Percentiles rank a stretch among this genome's conserved stretches.
These are phyloP conservation scores for Darwinula stevensoni DNA, from an alignment of 2,888 invertebrate genomes.

Conservation along the genomic window DNA sequence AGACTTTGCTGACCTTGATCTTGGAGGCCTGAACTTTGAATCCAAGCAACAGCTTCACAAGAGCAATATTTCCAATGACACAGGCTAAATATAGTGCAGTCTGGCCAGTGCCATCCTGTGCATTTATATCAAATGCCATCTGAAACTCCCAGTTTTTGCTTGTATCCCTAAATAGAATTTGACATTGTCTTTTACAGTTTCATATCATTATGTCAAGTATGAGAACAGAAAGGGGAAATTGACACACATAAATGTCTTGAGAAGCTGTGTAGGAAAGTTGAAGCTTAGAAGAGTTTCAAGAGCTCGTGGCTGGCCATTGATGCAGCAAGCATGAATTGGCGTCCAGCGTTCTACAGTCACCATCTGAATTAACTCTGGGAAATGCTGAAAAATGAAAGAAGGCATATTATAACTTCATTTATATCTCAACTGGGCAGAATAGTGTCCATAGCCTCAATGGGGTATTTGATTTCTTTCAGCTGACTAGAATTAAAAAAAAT, in stretches of 20 bases:
- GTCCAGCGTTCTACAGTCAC: slow-evolving; percentile 73
- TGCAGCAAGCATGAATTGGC: slow-evolving; percentile 70
- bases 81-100: slow-evolving; percentile 70
- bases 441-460: background rate
- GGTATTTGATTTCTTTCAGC: slow-evolving; percentile 1
- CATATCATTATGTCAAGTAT: background rate
- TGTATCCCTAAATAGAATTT: slow-evolving; percentile 24
- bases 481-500: background rate
- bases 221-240: background rate
- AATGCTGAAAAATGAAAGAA: slow-evolving; percentile 30
- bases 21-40: too few relatives aligned
- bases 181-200: background rate
- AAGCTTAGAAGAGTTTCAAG: slow-evolving; percentile 43
- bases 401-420: too few relatives aligned
- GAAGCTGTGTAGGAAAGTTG: slow-evolving; percentile 36
- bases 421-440: slow-evolving; percentile 1
- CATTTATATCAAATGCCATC: slow-evolving; percentile 74
- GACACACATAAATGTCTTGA: slow-evolving; percentile 7
- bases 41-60: too few relatives aligned
- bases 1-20: too few relatives aligned
- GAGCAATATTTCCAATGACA: slow-evolving; percentile 47
- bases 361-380: slow-evolving; percentile 53
- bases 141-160: slow-evolving; percentile 48
- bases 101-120: slow-evolving; percentile 61
- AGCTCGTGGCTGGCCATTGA: slow-evolving; percentile 49